Evolutionary conservation across 2,113 vertebrate genomes (phyloP).

Genomic region (Lethenteron reissneri): DNA sequence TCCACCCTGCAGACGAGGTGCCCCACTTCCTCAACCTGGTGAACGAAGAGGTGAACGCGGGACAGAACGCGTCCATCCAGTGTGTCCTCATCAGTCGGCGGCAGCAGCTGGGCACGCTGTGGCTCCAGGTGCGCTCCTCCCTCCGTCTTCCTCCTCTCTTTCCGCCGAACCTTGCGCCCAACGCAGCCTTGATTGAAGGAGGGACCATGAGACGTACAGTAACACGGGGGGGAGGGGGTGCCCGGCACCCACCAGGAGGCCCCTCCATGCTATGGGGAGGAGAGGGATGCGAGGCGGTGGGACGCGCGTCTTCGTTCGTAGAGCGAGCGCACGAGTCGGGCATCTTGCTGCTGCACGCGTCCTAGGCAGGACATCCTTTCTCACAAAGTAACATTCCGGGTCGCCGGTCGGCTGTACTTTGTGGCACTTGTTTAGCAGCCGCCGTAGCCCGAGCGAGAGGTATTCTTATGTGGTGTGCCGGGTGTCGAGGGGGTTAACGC

Average conservation of each 20-base stretch:
- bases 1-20: background rate
- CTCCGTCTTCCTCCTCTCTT: background rate
- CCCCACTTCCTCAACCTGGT: background rate
- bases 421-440: too few species aligned
- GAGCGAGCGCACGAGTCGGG: too few species aligned
- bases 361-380: too few species aligned
- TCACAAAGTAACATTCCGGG: too few species aligned
- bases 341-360: too few species aligned
- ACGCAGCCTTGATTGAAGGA: background rate
- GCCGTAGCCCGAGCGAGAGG: too few species aligned
- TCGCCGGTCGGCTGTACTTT: too few species aligned
- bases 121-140: background rate
- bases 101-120: background rate
- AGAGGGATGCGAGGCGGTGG: background rate
- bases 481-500: too few species aligned
- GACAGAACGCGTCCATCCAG: slow-evolving; percentile 2
- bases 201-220: background rate
- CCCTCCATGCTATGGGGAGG: background rate
- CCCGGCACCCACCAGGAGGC: background rate
- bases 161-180: background rate
- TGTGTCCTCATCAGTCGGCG: background rate
- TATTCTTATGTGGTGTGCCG: too few species aligned
- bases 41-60: slow-evolving; percentile 3
- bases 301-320: background rate
- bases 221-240: background rate